phyloP scores from a whole-genome alignment of 2,888 invertebrate species.

The Drosophila paranaensis region DNA sequence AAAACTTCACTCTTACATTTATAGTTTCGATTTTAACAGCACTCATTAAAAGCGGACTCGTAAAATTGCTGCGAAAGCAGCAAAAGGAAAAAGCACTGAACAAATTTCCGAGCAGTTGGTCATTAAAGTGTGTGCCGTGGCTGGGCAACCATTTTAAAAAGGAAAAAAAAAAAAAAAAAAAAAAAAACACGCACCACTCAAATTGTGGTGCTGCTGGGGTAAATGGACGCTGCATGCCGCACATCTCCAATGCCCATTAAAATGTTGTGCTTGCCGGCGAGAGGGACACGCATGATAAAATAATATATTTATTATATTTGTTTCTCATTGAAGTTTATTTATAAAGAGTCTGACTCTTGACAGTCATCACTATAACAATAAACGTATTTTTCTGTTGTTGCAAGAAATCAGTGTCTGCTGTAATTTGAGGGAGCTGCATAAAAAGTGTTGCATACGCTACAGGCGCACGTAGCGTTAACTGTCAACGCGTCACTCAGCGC shows the following conservation, averaged over 20 bases:
- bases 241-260: conserved; percentile 25
- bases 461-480: conserved; percentile 69
- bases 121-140: conserved; percentile 32
- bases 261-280: conserved; percentile 6
- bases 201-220: conserved; percentile 19
- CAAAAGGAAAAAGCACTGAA: conserved; percentile 28
- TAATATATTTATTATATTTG: neutral
- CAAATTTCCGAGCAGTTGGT: conserved; percentile 44
- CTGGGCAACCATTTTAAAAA: conserved; percentile 21
- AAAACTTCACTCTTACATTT: conserved; percentile 34
- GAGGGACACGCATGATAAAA: conserved; percentile 7
- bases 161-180: conserved; percentile 8
- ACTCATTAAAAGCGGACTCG: conserved; percentile 50
- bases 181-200: conserved; percentile 9
- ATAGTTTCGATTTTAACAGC: conserved; percentile 50
- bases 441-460: conserved; percentile 65
- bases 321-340: neutral
- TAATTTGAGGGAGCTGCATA: conserved; percentile 32
- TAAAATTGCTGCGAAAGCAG: conserved; percentile 35
- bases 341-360: neutral
- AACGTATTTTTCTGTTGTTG: neutral
- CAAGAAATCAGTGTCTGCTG: conserved; percentile 24
- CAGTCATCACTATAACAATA: neutral
- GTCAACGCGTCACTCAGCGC: conserved; percentile 72
- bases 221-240: conserved; percentile 19